Evolutionary conservation across 64 coral and sea anemone species (phyloP), one percentile per base, ranked within the genome.

Genomic region (Stylophora pistillata): DNA sequence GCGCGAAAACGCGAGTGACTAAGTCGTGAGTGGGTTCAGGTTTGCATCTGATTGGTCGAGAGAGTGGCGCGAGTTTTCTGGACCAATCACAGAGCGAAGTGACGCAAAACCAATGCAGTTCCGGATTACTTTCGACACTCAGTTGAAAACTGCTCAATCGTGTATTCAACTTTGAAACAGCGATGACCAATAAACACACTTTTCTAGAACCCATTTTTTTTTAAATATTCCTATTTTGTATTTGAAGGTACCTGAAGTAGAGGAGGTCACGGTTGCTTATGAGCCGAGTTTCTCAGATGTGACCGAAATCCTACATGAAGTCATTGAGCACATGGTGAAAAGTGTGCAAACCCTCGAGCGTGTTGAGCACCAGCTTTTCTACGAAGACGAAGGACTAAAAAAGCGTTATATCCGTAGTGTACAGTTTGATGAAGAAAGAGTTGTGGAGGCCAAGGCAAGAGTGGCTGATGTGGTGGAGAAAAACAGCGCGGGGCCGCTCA

Each of bases 331-430:
- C 72, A 92, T 95, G 78, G 86, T 98, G 3, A 92, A 87, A 14
- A 89, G 93, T 30, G 86, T 95, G 1, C 74, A 90, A 27, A 86
- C 65, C 53, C 56, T 98, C 28, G 61, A 95, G 56, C 88, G 93
- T 33, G 96, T 98, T 7, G 96, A 98, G 32, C 79, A 92, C 53
- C 86, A 82, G 37, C 53, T 98, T 58, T 98, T 98, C 73, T 98
- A 98, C 63, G 93, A 98, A 75, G 93, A 94, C 33, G 96, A 98
- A 72, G 93, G 96, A 30, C 61, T 98, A 23, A 94, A 89, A 33
- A 75, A 75, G 37, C 73, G 72, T 54, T 28, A 79, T 20, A 94
- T 98, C 33, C 88, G 71, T 31, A 88, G 75, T 66, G 93, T 98
- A 6, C 56, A 82, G 30, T 86, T 98, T 0, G 87, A 74, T 56